Evolutionary conservation across 2,888 invertebrate genomes (phyloP), one percentile per base, ranked within the genome.

Genomic region (Amiota mariae): DNA sequence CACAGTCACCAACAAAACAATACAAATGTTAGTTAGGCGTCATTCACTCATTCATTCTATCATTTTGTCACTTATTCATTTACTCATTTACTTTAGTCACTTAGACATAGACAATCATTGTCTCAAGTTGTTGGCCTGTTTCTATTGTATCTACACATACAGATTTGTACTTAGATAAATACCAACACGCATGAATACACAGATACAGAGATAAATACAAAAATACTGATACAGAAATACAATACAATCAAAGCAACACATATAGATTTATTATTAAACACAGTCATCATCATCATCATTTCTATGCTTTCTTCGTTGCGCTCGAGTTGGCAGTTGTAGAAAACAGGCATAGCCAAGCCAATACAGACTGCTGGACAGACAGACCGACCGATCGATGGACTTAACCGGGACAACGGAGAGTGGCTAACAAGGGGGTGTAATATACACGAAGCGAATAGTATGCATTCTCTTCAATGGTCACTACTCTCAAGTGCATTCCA

Each of bases 401-500:
- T 61, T 36, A 61, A 61, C 24, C 24, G 24, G n/a, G 13, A 36
- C 36, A 36, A 36, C 36, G 36, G 36, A 36, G 36, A 36, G 36
- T 36, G 36, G 36, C 36, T 36, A 36, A 36, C 36, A 36, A 36
- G 36, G 36, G 36, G 36, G 8, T 36, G 36, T 36, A 36, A 36
- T 36, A 36, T 36, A 36, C 3, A 6, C 36, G 36, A 36, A 36
- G 6, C 36, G 36, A 36, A 36, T 36, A 36, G 36, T 36, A 36
- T 36, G 36, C 36, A 36, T 36, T 36, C 36, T 36, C 36, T 66
- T 47, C 66, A 66, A 48, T 66, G 66, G 48, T 66, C 66, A 66
- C 36, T 36, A 36, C 66, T 66, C 66, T 66, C 66, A 54, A 68
- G 67, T 54, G 67, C 67, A 68, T 68, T 51, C 67, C 67, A 68